These are phyloP conservation scores for Operophtera brumata DNA, from an alignment of 2,888 invertebrate genomes.

Conservation along the genomic window DNA sequence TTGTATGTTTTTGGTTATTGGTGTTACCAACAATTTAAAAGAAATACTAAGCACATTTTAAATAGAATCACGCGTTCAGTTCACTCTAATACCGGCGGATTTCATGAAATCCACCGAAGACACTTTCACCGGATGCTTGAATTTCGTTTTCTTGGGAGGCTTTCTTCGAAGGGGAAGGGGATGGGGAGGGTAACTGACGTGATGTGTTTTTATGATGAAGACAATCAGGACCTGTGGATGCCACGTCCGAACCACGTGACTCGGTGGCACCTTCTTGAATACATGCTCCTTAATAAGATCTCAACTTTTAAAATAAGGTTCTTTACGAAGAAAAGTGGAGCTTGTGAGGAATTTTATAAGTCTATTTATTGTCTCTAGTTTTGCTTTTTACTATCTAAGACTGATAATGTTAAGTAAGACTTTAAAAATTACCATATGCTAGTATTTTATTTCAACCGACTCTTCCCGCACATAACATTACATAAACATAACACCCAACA, in stretches of 20 bases:
- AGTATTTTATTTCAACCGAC: not conserved
- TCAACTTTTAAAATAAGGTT: not conserved
- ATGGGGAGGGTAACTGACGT: slow-evolving; percentile 47
- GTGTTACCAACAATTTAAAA: not conserved
- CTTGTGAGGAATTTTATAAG: not conserved
- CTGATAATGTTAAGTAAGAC: too few species aligned
- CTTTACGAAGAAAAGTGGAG: not conserved
- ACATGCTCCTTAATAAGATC: slow-evolving; percentile 13
- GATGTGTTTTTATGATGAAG: slow-evolving; percentile 66
- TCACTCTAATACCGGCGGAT: slow-evolving; percentile 20
- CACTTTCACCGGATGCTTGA: slow-evolving; percentile 31
- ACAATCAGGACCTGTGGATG: slow-evolving; percentile 60
- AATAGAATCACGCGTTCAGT: slow-evolving; percentile 12
- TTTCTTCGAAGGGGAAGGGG: slow-evolving; percentile 36
- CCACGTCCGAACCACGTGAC: slow-evolving; percentile 51
- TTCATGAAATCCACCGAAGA: slow-evolving; percentile 30
- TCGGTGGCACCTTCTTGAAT: slow-evolving; percentile 49
- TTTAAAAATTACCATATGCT: not conserved
- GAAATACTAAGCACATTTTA: not conserved
- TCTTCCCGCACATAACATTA: too few species aligned
- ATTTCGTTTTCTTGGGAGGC: slow-evolving; percentile 40
- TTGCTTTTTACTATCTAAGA: not conserved
- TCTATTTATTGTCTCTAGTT: not conserved
- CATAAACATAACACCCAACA: too few species aligned
- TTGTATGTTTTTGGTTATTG: too few species aligned